Evolutionary conservation across 1,140 invertebrate species (phyloP).

Genomic region (Lasioglossum baleicum): DNA sequence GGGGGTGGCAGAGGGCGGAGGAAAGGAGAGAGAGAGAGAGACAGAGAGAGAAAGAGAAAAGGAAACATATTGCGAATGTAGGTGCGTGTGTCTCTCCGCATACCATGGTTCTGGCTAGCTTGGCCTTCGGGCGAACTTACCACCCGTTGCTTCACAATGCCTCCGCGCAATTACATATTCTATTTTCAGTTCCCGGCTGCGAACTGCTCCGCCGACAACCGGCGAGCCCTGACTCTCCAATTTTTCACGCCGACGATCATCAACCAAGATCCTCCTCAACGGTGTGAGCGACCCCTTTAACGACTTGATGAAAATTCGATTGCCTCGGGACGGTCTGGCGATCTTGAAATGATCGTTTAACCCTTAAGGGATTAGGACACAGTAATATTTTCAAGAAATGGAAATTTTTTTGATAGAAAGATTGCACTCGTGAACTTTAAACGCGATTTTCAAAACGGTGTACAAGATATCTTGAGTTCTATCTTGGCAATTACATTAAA

Average conservation of each 20-base stretch:
- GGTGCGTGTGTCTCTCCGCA: slow-evolving; percentile 14
- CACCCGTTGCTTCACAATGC: slow-evolving; percentile 14
- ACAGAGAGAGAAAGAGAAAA: neutral
- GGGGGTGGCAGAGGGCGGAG: neutral
- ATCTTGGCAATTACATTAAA: too few species aligned
- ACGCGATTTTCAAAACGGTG: too few species aligned
- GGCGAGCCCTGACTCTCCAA: neutral
- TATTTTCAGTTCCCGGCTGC: slow-evolving; percentile 16
- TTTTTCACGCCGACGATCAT: neutral
- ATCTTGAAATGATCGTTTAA: too few species aligned
- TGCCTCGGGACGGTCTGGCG: too few species aligned
- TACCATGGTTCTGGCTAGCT: neutral
- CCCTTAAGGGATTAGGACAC: too few species aligned
- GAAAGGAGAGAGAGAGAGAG: neutral
- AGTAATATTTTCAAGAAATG: too few species aligned
- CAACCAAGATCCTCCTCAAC: too few species aligned
- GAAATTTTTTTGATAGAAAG: too few species aligned
- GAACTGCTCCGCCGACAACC: neutral
- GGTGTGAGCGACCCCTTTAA: too few species aligned
- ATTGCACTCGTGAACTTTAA: too few species aligned
- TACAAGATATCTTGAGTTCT: too few species aligned
- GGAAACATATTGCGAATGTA: slow-evolving; percentile 21
- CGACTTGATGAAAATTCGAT: too few species aligned
- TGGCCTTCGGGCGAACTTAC: slow-evolving; percentile 18
- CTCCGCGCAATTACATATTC: slow-evolving; percentile 2